phyloP scores from a whole-genome alignment of 2,888 invertebrate species.

The Orthonevra nobilis region DNA sequence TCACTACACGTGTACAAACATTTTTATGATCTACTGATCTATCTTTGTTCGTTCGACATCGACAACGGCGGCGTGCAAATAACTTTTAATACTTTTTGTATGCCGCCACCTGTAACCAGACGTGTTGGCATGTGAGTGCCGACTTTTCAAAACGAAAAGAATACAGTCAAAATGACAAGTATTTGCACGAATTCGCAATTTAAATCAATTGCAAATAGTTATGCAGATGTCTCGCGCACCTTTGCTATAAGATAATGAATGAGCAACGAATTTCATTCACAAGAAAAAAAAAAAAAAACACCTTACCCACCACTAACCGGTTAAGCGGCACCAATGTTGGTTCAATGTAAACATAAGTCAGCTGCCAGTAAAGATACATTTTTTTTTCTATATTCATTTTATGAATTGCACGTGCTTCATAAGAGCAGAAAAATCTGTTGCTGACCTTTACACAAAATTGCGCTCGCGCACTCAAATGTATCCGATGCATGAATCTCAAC shows the following conservation, averaged over 20 bases:
- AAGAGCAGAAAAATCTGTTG: constrained; percentile 11
- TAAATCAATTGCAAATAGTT: no score
- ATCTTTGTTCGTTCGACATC: not conserved
- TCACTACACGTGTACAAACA: no score
- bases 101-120: not conserved
- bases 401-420: constrained; percentile 36
- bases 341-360: constrained; percentile 49
- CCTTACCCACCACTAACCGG: not conserved
- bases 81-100: not conserved
- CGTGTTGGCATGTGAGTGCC: no score
- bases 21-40: not conserved
- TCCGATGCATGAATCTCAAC: constrained; percentile 67
- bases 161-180: no score
- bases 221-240: no score
- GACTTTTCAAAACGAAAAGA: no score
- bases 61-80: constrained; percentile 1
- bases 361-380: constrained; percentile 28
- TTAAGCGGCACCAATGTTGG: not conserved
- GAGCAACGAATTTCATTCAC: not conserved
- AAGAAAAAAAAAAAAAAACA: constrained; percentile 4
- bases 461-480: constrained; percentile 44
- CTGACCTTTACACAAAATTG: constrained; percentile 32
- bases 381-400: no score
- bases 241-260: no score
- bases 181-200: no score